A percentile compares a stretch with the other conserved stretches of the same genome.
phyloP scores from a whole-genome alignment of 1,140 invertebrate species.

The Metopolophium dirhodum region DNA sequence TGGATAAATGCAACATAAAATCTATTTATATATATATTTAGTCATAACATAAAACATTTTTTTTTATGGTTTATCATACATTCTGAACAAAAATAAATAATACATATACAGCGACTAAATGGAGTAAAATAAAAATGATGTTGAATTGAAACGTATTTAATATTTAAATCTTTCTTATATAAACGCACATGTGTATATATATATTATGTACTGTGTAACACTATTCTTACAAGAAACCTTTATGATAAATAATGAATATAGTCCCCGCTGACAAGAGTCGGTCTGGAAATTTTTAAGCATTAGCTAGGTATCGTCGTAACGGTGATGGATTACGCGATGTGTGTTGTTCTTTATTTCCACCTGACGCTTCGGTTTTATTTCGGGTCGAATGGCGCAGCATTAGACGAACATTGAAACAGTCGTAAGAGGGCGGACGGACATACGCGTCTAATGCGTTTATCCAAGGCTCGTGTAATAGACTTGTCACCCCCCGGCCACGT shows the following conservation, averaged over 20 bases:
- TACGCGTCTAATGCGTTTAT: slow-evolving; percentile 52
- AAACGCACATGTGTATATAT: neutral
- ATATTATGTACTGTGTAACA: neutral
- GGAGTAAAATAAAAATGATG: neutral
- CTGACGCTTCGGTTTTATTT: slow-evolving; percentile 48
- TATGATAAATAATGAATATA: slow-evolving; percentile 23
- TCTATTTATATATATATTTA: neutral
- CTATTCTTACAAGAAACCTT: neutral
- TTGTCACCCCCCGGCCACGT: neutral
- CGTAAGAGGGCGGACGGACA: slow-evolving; percentile 23
- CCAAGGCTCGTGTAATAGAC: slow-evolving; percentile 44
- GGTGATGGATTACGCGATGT: slow-evolving; percentile 46
- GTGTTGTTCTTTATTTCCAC: slow-evolving; percentile 44
- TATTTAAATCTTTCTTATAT: neutral
- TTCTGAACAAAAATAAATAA: neutral
- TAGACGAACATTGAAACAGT: slow-evolving; percentile 29
- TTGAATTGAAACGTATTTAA: neutral
- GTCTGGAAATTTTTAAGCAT: neutral
- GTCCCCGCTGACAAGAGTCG: neutral
- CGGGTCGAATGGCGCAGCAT: slow-evolving; percentile 4
- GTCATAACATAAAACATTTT: neutral
- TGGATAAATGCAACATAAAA: neutral
- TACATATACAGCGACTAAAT: neutral
- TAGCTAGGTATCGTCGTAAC: slow-evolving; percentile 32
- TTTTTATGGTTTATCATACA: neutral